Percentiles rank a stretch among this genome's conserved stretches.
phyloP scores from a whole-genome alignment of 2,113 vertebrate genomes.

The Pogona vitticeps region DNA sequence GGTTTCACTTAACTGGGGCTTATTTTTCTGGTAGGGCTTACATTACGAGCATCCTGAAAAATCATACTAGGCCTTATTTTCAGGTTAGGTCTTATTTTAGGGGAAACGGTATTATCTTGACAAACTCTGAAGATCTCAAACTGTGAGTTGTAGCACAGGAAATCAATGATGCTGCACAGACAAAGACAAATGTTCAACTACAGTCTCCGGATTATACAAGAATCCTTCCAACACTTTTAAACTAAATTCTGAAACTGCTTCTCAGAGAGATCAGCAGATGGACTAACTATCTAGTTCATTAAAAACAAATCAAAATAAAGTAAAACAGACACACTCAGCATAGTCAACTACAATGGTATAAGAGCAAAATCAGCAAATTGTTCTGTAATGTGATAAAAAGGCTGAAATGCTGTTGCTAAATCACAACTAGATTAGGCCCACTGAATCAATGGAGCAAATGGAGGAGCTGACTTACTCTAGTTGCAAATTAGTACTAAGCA shows the following conservation, averaged over 20 bases:
- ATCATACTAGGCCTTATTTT: too few species aligned
- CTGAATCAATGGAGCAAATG: too few species aligned
- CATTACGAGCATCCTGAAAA: too few species aligned
- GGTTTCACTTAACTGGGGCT: too few species aligned
- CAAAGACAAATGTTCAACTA: slow-evolving; percentile 3
- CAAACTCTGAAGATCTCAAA: background rate
- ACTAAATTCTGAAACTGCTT: background rate
- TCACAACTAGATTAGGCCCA: too few species aligned
- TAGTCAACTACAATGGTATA: background rate
- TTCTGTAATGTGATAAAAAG: background rate
- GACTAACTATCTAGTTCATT: background rate
- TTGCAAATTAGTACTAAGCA: background rate
- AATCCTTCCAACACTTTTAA: background rate
- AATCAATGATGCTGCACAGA: background rate
- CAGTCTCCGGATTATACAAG: background rate
- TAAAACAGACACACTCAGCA: background rate
- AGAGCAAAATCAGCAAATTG: slow-evolving; percentile 6
- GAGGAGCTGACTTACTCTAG: too few species aligned
- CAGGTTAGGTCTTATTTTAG: too few species aligned
- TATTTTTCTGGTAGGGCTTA: too few species aligned
- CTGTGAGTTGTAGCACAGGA: background rate
- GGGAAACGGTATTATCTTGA: too few species aligned
- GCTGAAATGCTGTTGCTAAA: too few species aligned
- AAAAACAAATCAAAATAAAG: background rate
- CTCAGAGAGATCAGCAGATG: background rate